Base-by-base conservation (phyloP, 2,888 invertebrate genomes). In the Spisula subtruncata region DNA sequence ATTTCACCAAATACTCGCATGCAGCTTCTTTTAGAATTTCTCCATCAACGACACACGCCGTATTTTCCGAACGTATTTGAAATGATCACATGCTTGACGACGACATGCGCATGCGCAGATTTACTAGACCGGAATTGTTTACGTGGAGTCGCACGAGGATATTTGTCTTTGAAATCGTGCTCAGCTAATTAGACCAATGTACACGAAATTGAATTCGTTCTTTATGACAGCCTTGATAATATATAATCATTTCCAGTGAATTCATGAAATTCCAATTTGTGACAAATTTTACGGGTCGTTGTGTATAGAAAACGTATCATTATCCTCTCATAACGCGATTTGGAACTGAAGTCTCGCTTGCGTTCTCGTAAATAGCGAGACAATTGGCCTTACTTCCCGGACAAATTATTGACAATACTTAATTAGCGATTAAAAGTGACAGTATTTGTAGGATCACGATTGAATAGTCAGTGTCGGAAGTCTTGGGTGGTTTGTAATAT, bases 161-260 rank as follows among this genome's bases (percentile, higher is more conserved):
- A 71, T 75, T 88, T 60, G 51, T 54, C 71, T 32, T 51, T 14
- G 18, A n/a, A 66, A 85, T 81, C 85, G 81, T 85, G 60, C 82
- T 41, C 51, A 35, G 32, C 71, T 88, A 88, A 88, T 87, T 75
- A 87, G 83, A 41, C n/a, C 32, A 29, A n/a, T 83, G 79, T 87
- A 41, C 79, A 32, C 16, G 18, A n/a, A 51, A 20, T 41, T 25
- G 80, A 79, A 41, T 29, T 54, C 35, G 12, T 25, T 54, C 35
- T 79, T 54, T 79, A 51, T n/a, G 35, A 75, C 32, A 75, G 25
- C 20, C 79, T 20, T 56, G 51, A 35, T 54, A 80, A 80, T 85
- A 80, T 85, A 80, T 85, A 80, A 85, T 85, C 54, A 85, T 80
- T 85, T 80, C 85, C 75, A 85, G 85, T 10, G 25, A 81, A 81